Conservation (phyloP, 1,140 invertebrate species). For the Nautilus pompilius region DNA sequence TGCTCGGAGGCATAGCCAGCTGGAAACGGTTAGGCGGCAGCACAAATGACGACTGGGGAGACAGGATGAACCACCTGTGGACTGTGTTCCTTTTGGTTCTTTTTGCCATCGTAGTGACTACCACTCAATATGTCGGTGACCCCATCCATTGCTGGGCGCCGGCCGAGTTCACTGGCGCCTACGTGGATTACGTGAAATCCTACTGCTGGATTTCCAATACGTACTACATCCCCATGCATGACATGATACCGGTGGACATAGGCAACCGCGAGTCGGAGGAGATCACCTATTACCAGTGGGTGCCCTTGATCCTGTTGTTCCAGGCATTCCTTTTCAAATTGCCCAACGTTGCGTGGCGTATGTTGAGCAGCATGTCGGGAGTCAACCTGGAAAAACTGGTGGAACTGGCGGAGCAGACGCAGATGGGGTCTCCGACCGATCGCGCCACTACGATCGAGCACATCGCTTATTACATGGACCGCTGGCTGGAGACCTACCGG, state of each 20-base stretch:
- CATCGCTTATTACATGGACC: slow-evolving; percentile 42
- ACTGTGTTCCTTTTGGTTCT: slow-evolving; percentile 39
- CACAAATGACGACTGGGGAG: slow-evolving; percentile 44
- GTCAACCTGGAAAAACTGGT: slow-evolving; percentile 57
- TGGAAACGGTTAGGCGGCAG: slow-evolving; percentile 32
- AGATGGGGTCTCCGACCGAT: slow-evolving; percentile 35
- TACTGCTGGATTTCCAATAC: slow-evolving; percentile 58
- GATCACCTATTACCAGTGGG: slow-evolving; percentile 53
- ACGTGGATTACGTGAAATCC: slow-evolving; percentile 54
- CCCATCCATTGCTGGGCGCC: slow-evolving; percentile 50
- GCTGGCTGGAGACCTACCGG: slow-evolving; percentile 41
- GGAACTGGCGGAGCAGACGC: slow-evolving; percentile 63
- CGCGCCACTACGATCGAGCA: slow-evolving; percentile 34
- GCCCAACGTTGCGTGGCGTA: slow-evolving; percentile 47
- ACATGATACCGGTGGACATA: slow-evolving; percentile 39
- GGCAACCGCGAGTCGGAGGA: slow-evolving; percentile 31
- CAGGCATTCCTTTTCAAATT: slow-evolving; percentile 75
- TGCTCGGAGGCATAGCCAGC: slow-evolving; percentile 26
- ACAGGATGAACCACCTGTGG: slow-evolving; percentile 42
- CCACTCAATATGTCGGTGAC: slow-evolving; percentile 48
- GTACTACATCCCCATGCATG: slow-evolving; percentile 55
- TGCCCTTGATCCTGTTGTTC: slow-evolving; percentile 49
- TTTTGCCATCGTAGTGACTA: slow-evolving; percentile 40
- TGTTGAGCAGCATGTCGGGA: slow-evolving; percentile 39
- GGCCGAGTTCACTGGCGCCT: slow-evolving; percentile 38